These are phyloP conservation scores for Aquatica leii DNA, from an alignment of 2,888 invertebrate species.

Conservation along the genomic window DNA sequence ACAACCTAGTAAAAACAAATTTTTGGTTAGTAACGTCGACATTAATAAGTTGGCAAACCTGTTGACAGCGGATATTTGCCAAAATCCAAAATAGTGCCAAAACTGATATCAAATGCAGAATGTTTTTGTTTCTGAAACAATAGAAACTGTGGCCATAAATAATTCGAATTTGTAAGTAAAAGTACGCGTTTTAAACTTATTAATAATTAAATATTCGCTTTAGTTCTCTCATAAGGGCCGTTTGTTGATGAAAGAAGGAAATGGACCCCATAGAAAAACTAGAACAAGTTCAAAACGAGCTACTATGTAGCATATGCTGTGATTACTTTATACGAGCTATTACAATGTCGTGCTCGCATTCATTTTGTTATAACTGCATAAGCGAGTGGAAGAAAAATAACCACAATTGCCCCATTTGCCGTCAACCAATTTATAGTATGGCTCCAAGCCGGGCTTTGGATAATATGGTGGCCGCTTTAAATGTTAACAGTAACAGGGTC, in stretches of 20 bases:
- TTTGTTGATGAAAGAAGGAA: background rate
- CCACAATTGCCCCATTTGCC: constrained; percentile 24
- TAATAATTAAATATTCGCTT: no score
- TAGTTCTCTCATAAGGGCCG: no score
- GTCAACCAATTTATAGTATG: constrained; percentile 14
- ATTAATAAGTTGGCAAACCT: no score
- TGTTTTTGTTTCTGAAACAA: background rate
- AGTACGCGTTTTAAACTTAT: no score
- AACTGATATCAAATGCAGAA: background rate
- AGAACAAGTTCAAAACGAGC: constrained; percentile 17
- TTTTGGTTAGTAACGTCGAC: no score
- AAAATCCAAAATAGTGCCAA: constrained; percentile 9
- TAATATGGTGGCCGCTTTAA: constrained; percentile 24
- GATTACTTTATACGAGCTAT: constrained; percentile 21
- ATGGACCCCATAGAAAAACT: constrained; percentile 16
- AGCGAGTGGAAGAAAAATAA: constrained; percentile 16
- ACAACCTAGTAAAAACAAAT: no score
- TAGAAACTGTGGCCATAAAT: no score
- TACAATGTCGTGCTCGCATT: constrained; percentile 27
- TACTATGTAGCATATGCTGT: constrained; percentile 23
- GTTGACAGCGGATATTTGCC: background rate
- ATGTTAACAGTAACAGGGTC: background rate
- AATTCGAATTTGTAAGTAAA: no score
- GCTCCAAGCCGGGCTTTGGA: constrained; percentile 24
- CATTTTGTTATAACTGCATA: constrained; percentile 24